A percentile compares a stretch with the other conserved stretches of the same genome.
These are phyloP conservation scores for Mirounga angustirostris DNA, from an alignment of 2,113 vertebrate genomes.

Conservation along the genomic window DNA sequence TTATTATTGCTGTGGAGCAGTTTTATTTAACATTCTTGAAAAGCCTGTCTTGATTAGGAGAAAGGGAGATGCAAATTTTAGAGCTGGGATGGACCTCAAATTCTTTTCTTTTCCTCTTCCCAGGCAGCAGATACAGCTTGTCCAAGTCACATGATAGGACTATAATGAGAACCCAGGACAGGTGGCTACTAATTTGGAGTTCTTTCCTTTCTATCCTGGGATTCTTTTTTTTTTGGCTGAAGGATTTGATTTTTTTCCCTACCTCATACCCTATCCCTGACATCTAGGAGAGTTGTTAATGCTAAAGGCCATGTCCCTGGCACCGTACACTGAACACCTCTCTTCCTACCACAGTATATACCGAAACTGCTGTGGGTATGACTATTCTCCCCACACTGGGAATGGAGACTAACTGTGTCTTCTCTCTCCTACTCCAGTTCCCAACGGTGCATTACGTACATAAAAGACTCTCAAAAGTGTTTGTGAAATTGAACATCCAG, in stretches of 20 bases:
- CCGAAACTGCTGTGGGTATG: not conserved
- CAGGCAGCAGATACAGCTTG: not conserved
- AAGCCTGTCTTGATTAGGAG: not conserved
- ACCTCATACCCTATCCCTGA: not conserved
- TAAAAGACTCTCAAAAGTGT: not conserved
- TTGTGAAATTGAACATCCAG: not conserved
- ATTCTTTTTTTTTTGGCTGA: not conserved
- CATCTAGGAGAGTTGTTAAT: not conserved
- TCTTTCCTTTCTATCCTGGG: not conserved
- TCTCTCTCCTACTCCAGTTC: not conserved
- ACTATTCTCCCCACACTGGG: not conserved
- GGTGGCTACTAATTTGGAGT: not conserved
- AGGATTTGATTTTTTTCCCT: not conserved
- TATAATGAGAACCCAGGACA: not conserved
- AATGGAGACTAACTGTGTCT: not conserved
- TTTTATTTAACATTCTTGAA: not conserved
- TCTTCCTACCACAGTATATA: not conserved
- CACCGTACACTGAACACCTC: accelerated
- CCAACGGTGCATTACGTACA: not conserved
- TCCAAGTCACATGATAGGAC: not conserved
- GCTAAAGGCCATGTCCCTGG: not conserved
- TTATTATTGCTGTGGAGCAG: not conserved
- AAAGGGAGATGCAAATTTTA: slow-evolving; percentile 32
- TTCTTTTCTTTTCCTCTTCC: not conserved
- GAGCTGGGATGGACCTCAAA: not conserved